phyloP scores from a whole-genome alignment of 2,113 vertebrate genomes.

The Mungos mungo region DNA sequence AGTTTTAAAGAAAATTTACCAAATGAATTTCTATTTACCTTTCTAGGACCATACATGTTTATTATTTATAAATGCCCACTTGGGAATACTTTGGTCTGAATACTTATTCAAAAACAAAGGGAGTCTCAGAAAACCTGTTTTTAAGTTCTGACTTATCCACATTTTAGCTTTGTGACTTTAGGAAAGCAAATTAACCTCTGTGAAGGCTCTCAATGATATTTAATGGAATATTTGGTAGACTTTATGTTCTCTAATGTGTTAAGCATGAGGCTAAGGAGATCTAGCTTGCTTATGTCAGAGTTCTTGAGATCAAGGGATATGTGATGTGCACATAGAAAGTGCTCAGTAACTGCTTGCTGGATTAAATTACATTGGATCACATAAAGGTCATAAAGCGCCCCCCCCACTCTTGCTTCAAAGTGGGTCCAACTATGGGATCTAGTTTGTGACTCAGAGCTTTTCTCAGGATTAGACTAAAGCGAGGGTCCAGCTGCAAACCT shows the following conservation, averaged over 20 bases:
- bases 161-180: background rate
- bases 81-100: background rate
- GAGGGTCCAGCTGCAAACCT: too few relatives aligned
- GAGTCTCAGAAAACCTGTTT: background rate
- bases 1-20: background rate
- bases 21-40: background rate
- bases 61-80: background rate
- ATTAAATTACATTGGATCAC: background rate
- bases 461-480: background rate
- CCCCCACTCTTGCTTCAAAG: background rate
- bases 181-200: background rate
- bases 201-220: background rate
- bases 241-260: background rate
- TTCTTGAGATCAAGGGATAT: background rate
- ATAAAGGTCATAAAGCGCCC: background rate
- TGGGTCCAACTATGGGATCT: background rate
- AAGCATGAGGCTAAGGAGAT: background rate
- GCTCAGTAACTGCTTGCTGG: background rate
- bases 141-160: background rate
- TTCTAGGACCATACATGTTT: background rate
- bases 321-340: background rate
- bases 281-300: too few relatives aligned
- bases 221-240: background rate
- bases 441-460: background rate
- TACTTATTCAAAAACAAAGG: background rate